Conservation (phyloP, 2,113 vertebrate genomes). For the Oreocharis arfaki region DNA sequence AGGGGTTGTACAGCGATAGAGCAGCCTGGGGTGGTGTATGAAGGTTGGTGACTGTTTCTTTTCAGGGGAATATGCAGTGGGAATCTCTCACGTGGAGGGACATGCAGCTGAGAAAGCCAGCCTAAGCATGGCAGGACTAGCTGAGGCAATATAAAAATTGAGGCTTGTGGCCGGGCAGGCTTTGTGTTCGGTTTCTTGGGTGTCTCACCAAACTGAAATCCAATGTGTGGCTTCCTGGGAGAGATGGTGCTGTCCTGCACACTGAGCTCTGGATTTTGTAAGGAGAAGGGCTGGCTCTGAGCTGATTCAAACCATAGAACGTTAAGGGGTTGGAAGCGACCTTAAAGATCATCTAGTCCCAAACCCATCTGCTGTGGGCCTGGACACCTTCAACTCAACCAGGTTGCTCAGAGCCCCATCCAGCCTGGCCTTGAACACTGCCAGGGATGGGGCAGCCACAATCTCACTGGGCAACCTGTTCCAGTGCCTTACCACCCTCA, state of each 20-base stretch:
- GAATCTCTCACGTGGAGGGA: not conserved
- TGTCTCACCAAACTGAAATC: not conserved
- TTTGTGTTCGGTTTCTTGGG: not conserved
- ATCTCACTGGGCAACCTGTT: accelerated
- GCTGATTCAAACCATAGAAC: not conserved
- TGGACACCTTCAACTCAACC: accelerated
- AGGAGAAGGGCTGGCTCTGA: not conserved
- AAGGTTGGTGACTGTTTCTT: not conserved
- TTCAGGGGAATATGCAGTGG: not conserved
- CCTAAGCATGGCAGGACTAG: not conserved
- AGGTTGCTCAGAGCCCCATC: not conserved
- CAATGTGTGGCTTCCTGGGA: accelerated
- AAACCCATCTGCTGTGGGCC: not conserved
- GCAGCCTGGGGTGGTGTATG: not conserved
- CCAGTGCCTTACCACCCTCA: not conserved
- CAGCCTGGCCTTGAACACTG: not conserved
- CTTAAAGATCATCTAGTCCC: not conserved
- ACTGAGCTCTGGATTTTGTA: not conserved
- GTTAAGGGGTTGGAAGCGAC: not conserved
- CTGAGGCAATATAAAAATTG: not conserved
- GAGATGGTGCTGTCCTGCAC: not conserved
- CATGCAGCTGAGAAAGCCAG: not conserved
- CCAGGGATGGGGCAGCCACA: not conserved
- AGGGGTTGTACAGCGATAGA: not conserved
- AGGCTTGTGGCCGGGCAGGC: not conserved